These are phyloP conservation scores for Pavo muticus DNA, from an alignment of 2,113 vertebrate species.

Conservation along the genomic window DNA sequence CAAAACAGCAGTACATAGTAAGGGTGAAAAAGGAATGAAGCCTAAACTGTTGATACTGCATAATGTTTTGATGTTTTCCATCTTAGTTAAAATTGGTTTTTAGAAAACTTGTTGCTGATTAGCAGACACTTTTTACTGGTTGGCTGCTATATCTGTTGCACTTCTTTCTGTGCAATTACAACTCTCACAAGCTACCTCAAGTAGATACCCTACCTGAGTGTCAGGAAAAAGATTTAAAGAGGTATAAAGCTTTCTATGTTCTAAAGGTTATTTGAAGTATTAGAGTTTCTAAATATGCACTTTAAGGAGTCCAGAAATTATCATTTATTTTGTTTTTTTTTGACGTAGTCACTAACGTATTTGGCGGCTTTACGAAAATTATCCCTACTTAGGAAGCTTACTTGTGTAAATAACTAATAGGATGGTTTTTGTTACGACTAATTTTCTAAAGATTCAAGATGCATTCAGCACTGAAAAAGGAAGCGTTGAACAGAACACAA, in stretches of 20 bases:
- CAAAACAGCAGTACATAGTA: not conserved
- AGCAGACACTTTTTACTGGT: not conserved
- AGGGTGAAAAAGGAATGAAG: not conserved
- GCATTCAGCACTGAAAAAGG: not conserved
- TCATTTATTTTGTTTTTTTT: not conserved
- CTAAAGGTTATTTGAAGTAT: not conserved
- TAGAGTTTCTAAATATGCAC: not conserved
- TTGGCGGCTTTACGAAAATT: not conserved
- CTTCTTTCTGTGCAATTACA: not conserved
- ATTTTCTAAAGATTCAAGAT: not conserved
- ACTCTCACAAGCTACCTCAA: not conserved
- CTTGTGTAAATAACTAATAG: not conserved
- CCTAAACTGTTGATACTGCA: not conserved
- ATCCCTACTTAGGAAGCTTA: not conserved
- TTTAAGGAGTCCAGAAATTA: not conserved
- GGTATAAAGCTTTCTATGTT: not conserved
- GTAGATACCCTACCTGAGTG: not conserved
- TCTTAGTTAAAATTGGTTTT: not conserved
- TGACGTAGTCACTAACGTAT: fast-evolving
- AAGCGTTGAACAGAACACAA: not conserved
- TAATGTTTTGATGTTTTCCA: not conserved
- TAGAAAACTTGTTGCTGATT: not conserved
- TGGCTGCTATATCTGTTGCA: not conserved
- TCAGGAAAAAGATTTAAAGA: not conserved
- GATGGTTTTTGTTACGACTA: not conserved